Evolutionary conservation across 2,797 vertebrate species (phyloP), one percentile per base, ranked within the genome.

Genomic region (Selene dorsalis): DNA sequence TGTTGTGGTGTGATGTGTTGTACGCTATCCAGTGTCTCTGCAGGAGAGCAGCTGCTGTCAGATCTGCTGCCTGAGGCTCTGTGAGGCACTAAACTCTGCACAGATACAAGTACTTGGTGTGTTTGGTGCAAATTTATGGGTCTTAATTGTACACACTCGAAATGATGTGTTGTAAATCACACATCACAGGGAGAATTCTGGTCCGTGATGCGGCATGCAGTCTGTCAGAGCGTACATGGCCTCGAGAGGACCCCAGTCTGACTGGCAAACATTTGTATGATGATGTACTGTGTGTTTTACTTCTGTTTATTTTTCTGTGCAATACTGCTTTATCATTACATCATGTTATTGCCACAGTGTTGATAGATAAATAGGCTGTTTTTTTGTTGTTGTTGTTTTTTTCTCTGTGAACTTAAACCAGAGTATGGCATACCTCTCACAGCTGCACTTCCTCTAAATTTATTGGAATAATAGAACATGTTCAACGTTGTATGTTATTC

Each of bases 91-190:
- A 60, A 85, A 63, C 69, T 66, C 67, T 20, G 30, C 64, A 55
- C 67, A 85, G 74, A 84, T 72, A 84, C 80, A 77, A 83, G 77
- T 72, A 20, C 77, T 84, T 73, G 28, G 60, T 84, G 82, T 88
- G 87, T 84, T 85, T 18, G 45, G 67, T 63, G 75, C 71, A 69
- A 86, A 83, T 89, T 88, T 88, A 87, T 65, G 45, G 84, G 70
- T 82, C 79, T 64, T 92, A 89, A 91, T 87, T 87, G 82, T 84
- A 84, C 71, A 38, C 75, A 35, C 75, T 83, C 59, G 56, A 87
- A 88, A 90, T 87, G 69, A 89, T 59, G 65, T 26, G 78, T 56
- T 32, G 20, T 92, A 92, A 93, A 94, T 94, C 90, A 91, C 67
- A 12, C 67, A 12, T 39, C 16, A 14, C 73, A 75, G 73, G 70